Conservation (phyloP, 2,113 vertebrate species). For the Pseudorhombus dupliciocellatus region DNA sequence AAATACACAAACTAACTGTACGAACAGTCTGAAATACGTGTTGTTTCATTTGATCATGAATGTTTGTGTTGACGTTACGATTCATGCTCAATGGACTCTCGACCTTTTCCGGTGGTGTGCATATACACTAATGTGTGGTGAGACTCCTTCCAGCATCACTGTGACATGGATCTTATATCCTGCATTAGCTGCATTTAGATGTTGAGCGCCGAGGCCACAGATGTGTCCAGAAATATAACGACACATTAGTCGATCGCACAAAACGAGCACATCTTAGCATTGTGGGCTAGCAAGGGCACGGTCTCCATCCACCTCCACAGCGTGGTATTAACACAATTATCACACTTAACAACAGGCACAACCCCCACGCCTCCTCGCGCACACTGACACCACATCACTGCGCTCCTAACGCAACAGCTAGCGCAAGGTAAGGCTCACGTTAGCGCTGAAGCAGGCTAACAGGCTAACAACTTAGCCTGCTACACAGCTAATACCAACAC, state of each 20-base stretch:
- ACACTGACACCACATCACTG: slow-evolving; percentile 36
- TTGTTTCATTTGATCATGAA: neutral
- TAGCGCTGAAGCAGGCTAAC: slow-evolving; percentile 40
- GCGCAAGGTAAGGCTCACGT: slow-evolving; percentile 14
- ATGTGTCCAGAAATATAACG: slow-evolving; percentile 4
- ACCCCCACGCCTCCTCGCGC: neutral
- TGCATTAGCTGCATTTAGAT: neutral
- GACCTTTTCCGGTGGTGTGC: too few species aligned
- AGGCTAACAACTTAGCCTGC: slow-evolving; percentile 43
- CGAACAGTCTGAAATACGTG: neutral
- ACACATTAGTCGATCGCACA: slow-evolving; percentile 1
- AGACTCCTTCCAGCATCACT: neutral
- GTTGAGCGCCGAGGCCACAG: neutral
- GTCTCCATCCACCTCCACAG: neutral
- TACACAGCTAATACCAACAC: slow-evolving; percentile 42
- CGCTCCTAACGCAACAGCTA: slow-evolving; percentile 2
- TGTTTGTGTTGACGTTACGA: neutral
- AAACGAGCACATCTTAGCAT: slow-evolving; percentile 21
- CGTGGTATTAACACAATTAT: neutral
- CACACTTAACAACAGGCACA: neutral
- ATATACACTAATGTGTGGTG: too few species aligned
- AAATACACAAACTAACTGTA: neutral
- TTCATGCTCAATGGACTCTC: neutral
- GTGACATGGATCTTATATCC: neutral
- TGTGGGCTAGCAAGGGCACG: slow-evolving; percentile 41